phyloP scores from a whole-genome alignment of 2,113 vertebrate species.

The Catharus fuscescens region DNA sequence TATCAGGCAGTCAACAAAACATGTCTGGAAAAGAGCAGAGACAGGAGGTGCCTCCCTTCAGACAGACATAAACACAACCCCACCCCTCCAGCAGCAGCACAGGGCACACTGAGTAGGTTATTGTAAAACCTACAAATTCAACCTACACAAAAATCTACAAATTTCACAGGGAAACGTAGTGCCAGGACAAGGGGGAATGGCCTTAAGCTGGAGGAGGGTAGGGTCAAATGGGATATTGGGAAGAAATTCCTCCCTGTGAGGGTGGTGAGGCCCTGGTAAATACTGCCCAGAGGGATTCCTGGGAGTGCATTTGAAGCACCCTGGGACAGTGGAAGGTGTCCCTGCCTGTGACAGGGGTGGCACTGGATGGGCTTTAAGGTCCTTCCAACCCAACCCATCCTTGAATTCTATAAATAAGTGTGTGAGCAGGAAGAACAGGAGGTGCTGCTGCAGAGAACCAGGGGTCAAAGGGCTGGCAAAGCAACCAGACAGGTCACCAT shows the following conservation, averaged over 20 bases:
- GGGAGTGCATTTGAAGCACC: rapidly evolving
- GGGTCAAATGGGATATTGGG: not conserved
- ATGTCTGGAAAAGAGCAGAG: conserved; percentile 80
- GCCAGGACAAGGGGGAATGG: not conserved
- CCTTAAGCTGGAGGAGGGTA: not conserved
- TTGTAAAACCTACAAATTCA: not conserved
- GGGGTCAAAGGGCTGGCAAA: not conserved
- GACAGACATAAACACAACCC: not conserved
- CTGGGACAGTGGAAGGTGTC: not conserved
- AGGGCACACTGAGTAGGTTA: rapidly evolving
- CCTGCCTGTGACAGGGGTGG: not conserved
- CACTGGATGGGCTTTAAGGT: not conserved
- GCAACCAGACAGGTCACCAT: not conserved
- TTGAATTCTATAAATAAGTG: not conserved
- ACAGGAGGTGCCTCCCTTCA: not conserved
- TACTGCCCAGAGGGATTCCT: not conserved
- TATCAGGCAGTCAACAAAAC: conserved; percentile 97
- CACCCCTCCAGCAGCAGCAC: not conserved
- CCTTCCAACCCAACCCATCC: not conserved
- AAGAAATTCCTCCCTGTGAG: not conserved
- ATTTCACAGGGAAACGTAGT: not conserved
- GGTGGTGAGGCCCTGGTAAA: not conserved
- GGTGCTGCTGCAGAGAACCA: not conserved
- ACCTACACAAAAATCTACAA: not conserved
- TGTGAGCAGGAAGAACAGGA: not conserved